Evolutionary conservation across 2,888 invertebrate genomes (phyloP).

Genomic region (Hirudinaria manillensis): DNA sequence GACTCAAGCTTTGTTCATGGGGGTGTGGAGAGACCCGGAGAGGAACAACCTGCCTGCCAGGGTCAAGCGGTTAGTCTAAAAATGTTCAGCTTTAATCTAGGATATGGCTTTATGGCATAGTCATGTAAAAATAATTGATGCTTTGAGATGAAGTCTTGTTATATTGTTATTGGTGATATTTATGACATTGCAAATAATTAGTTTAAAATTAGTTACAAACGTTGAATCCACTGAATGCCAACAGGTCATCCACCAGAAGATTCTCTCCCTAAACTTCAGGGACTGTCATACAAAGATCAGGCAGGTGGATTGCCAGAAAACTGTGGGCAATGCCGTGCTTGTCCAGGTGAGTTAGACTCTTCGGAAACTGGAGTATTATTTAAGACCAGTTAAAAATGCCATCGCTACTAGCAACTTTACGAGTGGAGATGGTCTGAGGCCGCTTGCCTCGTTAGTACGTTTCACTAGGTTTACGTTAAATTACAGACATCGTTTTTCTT

Average conservation of each 20-base stretch:
- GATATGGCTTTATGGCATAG: slow-evolving; percentile 8
- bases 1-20: slow-evolving; percentile 94
- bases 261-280: slow-evolving; percentile 85
- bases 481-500: neutral
- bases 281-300: slow-evolving; percentile 96
- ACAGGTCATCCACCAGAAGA: slow-evolving; percentile 88
- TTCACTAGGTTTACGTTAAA: too few relatives aligned
- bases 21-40: slow-evolving; percentile 74
- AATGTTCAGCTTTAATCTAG: neutral
- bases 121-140: neutral
- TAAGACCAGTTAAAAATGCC: too few relatives aligned
- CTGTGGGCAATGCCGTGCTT: slow-evolving; percentile 86
- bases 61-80: slow-evolving; percentile 52
- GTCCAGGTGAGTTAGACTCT: slow-evolving; percentile 65
- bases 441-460: too few relatives aligned
- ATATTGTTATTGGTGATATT: too few relatives aligned
- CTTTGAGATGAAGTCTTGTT: slow-evolving; percentile 1
- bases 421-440: neutral
- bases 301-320: slow-evolving; percentile 90
- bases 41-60: slow-evolving; percentile 56
- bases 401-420: too few relatives aligned
- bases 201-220: too few relatives aligned
- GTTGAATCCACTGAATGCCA: neutral
- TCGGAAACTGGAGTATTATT: too few relatives aligned
- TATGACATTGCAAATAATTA: too few relatives aligned